A percentile compares a stretch with the other conserved stretches of the same genome.
Evolutionary conservation across 2,888 invertebrate genomes (phyloP).

Genomic region (Biston betularia): DNA sequence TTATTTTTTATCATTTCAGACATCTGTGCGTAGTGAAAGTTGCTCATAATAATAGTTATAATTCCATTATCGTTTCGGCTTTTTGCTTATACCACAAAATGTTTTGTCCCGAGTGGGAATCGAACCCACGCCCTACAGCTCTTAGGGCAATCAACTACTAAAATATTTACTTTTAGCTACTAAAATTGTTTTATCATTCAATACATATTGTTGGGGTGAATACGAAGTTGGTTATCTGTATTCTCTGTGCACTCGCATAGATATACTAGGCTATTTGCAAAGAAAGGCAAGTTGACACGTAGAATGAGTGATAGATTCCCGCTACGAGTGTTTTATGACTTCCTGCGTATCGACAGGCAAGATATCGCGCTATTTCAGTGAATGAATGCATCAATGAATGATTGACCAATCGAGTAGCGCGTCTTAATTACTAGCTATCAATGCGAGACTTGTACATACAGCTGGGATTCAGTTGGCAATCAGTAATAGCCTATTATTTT

Average conservation of each 20-base stretch:
- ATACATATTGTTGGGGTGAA: no score
- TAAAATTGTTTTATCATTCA: no score
- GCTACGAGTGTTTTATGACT: slow-evolving; percentile 77
- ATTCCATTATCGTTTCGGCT: no score
- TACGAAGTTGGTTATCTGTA: not conserved
- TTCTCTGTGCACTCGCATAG: slow-evolving; percentile 12
- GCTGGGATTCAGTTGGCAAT: not conserved
- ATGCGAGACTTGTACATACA: slow-evolving; percentile 21
- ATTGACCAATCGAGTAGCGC: slow-evolving; percentile 51
- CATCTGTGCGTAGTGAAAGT: no score
- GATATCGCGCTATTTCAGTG: slow-evolving; percentile 74
- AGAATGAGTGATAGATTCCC: slow-evolving; percentile 67
- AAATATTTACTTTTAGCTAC: no score
- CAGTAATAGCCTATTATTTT: no score
- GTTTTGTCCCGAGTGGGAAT: no score
- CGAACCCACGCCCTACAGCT: no score
- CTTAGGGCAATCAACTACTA: no score
- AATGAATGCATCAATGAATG: slow-evolving; percentile 69
- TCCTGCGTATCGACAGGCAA: slow-evolving; percentile 65
- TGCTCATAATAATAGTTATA: no score
- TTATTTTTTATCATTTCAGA: no score
- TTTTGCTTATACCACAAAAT: no score
- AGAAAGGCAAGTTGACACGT: slow-evolving; percentile 52
- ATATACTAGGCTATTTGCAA: slow-evolving; percentile 53
- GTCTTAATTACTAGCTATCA: slow-evolving; percentile 48